Base-by-base conservation (phyloP, 2,888 invertebrate species). In the Thereva nobilitata region DNA sequence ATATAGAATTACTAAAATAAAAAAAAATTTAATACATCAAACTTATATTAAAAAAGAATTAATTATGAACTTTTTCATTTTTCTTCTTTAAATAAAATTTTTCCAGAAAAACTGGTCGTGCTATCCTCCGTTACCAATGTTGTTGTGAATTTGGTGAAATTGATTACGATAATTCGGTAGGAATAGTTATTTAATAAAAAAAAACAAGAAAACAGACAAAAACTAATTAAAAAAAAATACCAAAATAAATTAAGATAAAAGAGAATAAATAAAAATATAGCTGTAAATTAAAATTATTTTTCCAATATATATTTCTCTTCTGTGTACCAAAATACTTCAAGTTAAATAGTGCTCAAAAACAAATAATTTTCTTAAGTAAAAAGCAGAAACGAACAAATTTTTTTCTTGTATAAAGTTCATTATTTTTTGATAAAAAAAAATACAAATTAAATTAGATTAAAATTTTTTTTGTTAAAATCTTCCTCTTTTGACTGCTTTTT, bases 31-130 rank as follows among this genome's bases (percentile, higher is more conserved):
- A 50, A 55, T 64, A 53, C 49, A 47, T 57, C 38, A 66, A 57
- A 52, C 47, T 35, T 59, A 50, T 40, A 44, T 47, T 56, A 42
- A 52, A 50, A 12, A 55, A 54, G 53, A 23, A 69, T 47, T 64
- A 65, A 67, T 68, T 67, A 67, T 71, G 71, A 70, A 23, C 68
- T 72, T 68, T 71, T 49, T 35, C 53, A 45, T 57, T 70, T 69
- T 70, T 70, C 71, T 69, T 70, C 23, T 23, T 23, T 23, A 23
- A 23, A 23, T 23, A 23, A 71, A 72, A 73, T 74, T 78, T 76
- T 80, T 80, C 78, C 80, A 81, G 81, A 80, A 81, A 81, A 78
- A 79, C 79, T 79, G 81, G 80, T 78, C 81, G 80, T 75, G 80
- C 80, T 78, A 79, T 80, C 75, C 79, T 81, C 74, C 81, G 80